phyloP scores from a whole-genome alignment of 2,797 vertebrate species.

The Sternotherus odoratus region DNA sequence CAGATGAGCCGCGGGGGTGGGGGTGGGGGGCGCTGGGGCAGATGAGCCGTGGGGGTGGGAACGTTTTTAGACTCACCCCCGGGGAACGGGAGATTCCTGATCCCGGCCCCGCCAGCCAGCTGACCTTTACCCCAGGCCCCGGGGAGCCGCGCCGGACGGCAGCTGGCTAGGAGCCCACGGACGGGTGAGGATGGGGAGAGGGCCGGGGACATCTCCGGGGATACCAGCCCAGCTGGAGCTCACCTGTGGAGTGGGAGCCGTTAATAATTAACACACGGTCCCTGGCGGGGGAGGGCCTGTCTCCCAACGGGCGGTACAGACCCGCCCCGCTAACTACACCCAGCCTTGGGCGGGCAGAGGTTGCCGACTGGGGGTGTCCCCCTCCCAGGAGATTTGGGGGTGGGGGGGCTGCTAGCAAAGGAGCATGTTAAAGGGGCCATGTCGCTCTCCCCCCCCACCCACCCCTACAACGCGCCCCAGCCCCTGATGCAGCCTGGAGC shows the following conservation, averaged over 20 bases:
- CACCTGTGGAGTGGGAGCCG: accelerated
- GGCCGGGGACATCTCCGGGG: no score
- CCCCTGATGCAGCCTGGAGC: not conserved
- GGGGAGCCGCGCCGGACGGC: not conserved
- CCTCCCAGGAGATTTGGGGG: no score
- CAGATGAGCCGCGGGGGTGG: not conserved
- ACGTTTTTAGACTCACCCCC: not conserved
- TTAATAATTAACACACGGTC: not conserved
- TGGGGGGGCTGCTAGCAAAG: not conserved
- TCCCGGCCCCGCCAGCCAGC: not conserved
- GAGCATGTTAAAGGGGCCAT: not conserved
- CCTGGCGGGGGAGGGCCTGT: not conserved
- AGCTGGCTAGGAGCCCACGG: not conserved
- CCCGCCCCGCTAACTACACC: not conserved
- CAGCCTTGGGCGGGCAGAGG: not conserved
- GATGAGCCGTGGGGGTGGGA: no score
- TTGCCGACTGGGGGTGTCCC: no score
- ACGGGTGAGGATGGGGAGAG: not conserved
- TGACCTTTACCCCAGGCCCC: not conserved
- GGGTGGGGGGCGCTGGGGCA: no score
- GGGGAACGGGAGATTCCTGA: no score
- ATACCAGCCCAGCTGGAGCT: no score
- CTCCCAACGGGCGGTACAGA: not conserved
- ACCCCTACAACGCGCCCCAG: not conserved
- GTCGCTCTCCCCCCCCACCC: no score